Conservation (phyloP, 2,113 vertebrate species). For the Cacatua alba region DNA sequence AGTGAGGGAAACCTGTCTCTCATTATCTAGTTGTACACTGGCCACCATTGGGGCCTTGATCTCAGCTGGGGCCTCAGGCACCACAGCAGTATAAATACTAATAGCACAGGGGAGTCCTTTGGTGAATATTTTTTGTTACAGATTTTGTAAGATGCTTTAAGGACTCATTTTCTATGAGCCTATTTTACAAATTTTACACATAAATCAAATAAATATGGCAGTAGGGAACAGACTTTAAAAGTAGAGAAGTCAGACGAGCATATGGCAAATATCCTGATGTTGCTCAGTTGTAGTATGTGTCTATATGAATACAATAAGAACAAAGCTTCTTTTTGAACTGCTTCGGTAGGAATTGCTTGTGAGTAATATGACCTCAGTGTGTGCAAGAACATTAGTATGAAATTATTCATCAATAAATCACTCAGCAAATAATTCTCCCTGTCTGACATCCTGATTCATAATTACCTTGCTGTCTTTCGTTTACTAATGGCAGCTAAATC, state of each 20-base stretch:
- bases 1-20: conserved; percentile 63
- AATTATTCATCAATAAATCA: conserved; percentile 72
- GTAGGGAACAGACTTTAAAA: conserved; percentile 14
- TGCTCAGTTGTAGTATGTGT: not conserved
- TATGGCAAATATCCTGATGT: not conserved
- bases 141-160: conserved; percentile 30
- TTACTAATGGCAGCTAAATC: conserved; percentile 43
- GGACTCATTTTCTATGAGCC: conserved; percentile 35
- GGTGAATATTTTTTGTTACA: conserved; percentile 27
- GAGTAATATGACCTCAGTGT: conserved; percentile 22
- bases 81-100: conserved; percentile 51
- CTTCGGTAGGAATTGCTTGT: conserved; percentile 29
- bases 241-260: not conserved
- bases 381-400: conserved; percentile 22
- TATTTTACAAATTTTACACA: conserved; percentile 38
- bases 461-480: conserved; percentile 63
- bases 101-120: conserved; percentile 31
- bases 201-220: conserved; percentile 55
- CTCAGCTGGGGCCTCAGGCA: conserved; percentile 59
- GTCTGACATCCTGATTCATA: conserved; percentile 46
- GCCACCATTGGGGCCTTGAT: conserved; percentile 49
- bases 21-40: conserved; percentile 64
- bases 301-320: not conserved
- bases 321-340: conserved; percentile 34
- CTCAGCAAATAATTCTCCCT: conserved; percentile 65